Base-by-base conservation (phyloP, 2,888 invertebrate species). In the Ectobius pallidus region DNA sequence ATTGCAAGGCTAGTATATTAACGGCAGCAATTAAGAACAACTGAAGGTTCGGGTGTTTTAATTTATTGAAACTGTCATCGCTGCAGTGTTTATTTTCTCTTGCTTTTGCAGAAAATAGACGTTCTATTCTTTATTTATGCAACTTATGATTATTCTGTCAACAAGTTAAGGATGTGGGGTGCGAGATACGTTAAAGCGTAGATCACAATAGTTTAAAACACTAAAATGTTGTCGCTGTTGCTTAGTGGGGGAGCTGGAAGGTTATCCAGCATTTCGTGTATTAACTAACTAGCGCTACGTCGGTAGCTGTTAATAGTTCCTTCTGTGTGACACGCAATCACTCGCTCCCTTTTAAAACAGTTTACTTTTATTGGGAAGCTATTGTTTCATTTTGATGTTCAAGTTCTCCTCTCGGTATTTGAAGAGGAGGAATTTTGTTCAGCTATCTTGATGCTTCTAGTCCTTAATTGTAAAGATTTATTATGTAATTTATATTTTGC, bases 371-470 rank as follows among this genome's bases (percentile, higher is more conserved):
- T 58, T 58, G 6, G 27, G 30, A 25, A 58, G n/a, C 16, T n/a
- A 30, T 30, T 58, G 16, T 46, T 46, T 46, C n/a, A 14, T 58
- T 1, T 58, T 58, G 6, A 30, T 58, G 3, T 46, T 46, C 1
- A 7, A 7, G 34, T 34, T 7, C 6, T 7, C 11, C 11, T 11
- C 34, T 34, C 34, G 34, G 34, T 34, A 11, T 34, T 34, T 14
- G 18, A 46, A n/a, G 46, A n/a, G n/a, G 46, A 30, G 3, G 4
- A 18, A 30, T n/a, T 58, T n/a, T 32, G 58, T 65, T 65, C 67
- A 67, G 72, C 27, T 74, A 62, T 69, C 62, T 61, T 69, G 68
- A 70, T 74, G 65, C 67, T 72, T 74, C 72, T 74, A 65, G 72
- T 69, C 70, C 68, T 68, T 62, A 63, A 62, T 39, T 55, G 46